Evolutionary conservation across 2,888 invertebrate species (phyloP).

Genomic region (Drosophila histrio): DNA sequence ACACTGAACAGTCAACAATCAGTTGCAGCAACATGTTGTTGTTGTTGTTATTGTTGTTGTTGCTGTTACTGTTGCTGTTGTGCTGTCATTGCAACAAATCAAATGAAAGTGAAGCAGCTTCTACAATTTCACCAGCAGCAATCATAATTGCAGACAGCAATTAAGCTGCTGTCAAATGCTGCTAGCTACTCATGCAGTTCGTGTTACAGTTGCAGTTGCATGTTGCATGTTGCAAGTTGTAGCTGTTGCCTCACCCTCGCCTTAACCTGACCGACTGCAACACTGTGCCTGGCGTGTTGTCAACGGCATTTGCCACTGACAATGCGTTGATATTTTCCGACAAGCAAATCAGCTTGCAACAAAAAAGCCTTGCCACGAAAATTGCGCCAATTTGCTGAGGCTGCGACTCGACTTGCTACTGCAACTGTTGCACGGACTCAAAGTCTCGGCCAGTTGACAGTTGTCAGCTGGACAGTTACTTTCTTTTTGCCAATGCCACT

Average conservation of each 20-base stretch:
- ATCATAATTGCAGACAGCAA: conserved; percentile 78
- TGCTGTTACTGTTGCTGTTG: conserved; percentile 19
- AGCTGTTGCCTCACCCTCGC: conserved; percentile 34
- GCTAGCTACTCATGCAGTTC: conserved; percentile 72
- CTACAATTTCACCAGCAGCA: conserved; percentile 68
- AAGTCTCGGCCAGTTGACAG: conserved; percentile 18
- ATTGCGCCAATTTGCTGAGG: conserved; percentile 69
- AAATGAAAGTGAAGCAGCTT: conserved; percentile 72
- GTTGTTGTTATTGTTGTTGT: background rate
- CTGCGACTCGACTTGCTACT: conserved; percentile 16
- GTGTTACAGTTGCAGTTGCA: conserved; percentile 70
- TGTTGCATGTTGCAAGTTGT: conserved; percentile 49
- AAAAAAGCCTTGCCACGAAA: conserved; percentile 50
- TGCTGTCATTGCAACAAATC: conserved; percentile 62
- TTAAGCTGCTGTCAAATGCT: conserved; percentile 73
- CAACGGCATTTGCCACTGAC: conserved; percentile 67
- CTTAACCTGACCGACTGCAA: background rate
- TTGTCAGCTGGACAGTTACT: conserved; percentile 59
- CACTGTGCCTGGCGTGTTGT: conserved; percentile 57
- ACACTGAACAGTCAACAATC: conserved; percentile 39
- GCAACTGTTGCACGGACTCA: conserved; percentile 8
- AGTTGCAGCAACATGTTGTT: conserved; percentile 41
- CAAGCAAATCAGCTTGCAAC: conserved; percentile 70
- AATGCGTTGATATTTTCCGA: conserved; percentile 81
- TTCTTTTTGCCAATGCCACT: conserved; percentile 66